phyloP scores from a whole-genome alignment of 2,797 vertebrate genomes.

The Helarctos malayanus region DNA sequence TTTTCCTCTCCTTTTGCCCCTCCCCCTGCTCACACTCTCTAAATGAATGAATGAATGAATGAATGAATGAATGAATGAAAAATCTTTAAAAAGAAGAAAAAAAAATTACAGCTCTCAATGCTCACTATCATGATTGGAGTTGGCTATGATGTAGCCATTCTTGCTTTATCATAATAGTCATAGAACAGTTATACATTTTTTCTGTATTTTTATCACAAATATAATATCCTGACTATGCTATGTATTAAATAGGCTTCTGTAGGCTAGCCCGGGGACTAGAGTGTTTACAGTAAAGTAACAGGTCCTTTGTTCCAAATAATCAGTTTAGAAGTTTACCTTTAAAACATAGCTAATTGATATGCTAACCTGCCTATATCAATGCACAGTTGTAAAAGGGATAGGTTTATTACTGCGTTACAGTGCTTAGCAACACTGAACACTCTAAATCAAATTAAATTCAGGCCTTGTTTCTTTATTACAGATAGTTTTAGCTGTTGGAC shows the following conservation, averaged over 20 bases:
- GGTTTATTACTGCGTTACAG: background rate
- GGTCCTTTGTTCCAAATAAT: conserved; percentile 16
- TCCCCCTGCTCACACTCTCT: background rate
- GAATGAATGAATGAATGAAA: background rate
- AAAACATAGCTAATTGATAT: background rate
- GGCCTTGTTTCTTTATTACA: background rate
- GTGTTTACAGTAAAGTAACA: background rate
- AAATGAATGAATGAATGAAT: too few species aligned
- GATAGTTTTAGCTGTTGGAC: background rate
- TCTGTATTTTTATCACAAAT: background rate
- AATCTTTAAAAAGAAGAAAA: background rate
- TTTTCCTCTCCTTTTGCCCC: background rate
- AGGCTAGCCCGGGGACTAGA: background rate
- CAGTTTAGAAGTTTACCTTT: background rate
- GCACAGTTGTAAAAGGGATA: background rate
- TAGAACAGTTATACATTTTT: background rate
- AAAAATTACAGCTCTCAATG: background rate
- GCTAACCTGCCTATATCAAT: background rate
- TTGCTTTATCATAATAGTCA: background rate
- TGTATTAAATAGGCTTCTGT: background rate
- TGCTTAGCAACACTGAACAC: background rate
- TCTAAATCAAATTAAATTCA: conserved; percentile 5
- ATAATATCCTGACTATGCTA: background rate
- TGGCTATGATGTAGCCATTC: background rate
- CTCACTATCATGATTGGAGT: background rate